Conservation (phyloP, 2,888 invertebrate species). For the Merodon equestris region DNA sequence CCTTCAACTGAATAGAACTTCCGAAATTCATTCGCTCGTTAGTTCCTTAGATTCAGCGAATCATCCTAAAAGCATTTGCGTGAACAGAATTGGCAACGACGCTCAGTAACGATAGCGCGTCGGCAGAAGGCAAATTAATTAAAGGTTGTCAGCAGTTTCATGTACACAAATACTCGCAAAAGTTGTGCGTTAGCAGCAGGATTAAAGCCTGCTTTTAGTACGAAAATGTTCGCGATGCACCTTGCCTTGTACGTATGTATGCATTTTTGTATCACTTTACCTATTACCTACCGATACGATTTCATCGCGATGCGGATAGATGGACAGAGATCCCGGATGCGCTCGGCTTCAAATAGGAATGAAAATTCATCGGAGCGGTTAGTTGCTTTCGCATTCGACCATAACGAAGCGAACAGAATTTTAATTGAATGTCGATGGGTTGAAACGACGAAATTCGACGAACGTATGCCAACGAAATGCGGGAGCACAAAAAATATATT, state of each 20-base stretch:
- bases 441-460: conserved; percentile 43
- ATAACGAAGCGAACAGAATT: conserved; percentile 65
- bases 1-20: too few relatives aligned
- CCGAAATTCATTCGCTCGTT: too few relatives aligned
- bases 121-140: conserved; percentile 59
- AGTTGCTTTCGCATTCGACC: conserved; percentile 66
- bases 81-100: too few relatives aligned
- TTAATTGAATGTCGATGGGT: conserved; percentile 61
- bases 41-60: too few relatives aligned
- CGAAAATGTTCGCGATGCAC: conserved; percentile 35
- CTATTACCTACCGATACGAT: conserved; percentile 15
- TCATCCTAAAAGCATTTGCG: not conserved
- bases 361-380: conserved; percentile 62
- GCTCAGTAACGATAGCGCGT: conserved; percentile 16
- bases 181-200: conserved; percentile 21
- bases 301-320: conserved; percentile 29
- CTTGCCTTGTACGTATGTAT: conserved; percentile 7
- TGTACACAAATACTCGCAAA: conserved; percentile 26
- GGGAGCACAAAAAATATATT: too few relatives aligned
- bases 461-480: not conserved
- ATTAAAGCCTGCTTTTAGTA: too few relatives aligned
- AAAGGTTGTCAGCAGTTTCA: conserved; percentile 48
- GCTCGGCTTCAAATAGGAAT: conserved; percentile 49
- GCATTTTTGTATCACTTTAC: too few relatives aligned
- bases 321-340: conserved; percentile 27